These are phyloP conservation scores for Pachypanchax playfairii DNA, from an alignment of 2,113 vertebrate genomes.

Conservation along the genomic window DNA sequence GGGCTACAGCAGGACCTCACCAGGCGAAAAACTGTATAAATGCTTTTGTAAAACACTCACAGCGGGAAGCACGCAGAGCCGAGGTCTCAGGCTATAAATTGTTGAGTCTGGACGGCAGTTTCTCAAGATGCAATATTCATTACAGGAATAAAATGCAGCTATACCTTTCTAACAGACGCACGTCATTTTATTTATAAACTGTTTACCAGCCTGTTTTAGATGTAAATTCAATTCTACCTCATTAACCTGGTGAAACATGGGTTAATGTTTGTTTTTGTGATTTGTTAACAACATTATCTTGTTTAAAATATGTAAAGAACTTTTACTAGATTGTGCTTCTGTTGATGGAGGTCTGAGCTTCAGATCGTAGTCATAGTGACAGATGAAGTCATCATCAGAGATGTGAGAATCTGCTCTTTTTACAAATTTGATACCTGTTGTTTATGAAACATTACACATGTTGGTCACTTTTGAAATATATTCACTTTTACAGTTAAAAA, in stretches of 20 bases:
- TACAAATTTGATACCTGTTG: too few relatives aligned
- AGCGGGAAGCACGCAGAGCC: constrained; percentile 27
- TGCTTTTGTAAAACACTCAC: constrained; percentile 68
- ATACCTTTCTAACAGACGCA: constrained; percentile 3
- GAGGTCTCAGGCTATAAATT: constrained; percentile 31
- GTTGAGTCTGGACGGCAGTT: constrained; percentile 19
- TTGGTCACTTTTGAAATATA: too few relatives aligned
- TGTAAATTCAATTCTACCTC: not conserved
- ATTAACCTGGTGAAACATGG: not conserved
- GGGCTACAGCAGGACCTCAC: constrained; percentile 51
- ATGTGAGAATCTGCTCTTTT: too few relatives aligned
- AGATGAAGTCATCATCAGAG: too few relatives aligned
- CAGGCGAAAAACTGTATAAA: constrained; percentile 62
- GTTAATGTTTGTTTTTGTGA: not conserved
- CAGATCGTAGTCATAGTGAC: too few relatives aligned
- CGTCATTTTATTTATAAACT: not conserved
- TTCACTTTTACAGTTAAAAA: too few relatives aligned
- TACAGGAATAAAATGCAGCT: constrained; percentile 13
- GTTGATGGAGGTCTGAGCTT: too few relatives aligned
- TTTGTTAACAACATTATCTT: not conserved
- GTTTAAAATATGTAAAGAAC: too few relatives aligned
- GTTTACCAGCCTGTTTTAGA: constrained; percentile 1
- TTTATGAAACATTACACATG: too few relatives aligned
- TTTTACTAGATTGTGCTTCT: too few relatives aligned
- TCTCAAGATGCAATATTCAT: constrained; percentile 30